Evolutionary conservation across 2,113 vertebrate species (phyloP).

Genomic region (Corvus cornix): DNA sequence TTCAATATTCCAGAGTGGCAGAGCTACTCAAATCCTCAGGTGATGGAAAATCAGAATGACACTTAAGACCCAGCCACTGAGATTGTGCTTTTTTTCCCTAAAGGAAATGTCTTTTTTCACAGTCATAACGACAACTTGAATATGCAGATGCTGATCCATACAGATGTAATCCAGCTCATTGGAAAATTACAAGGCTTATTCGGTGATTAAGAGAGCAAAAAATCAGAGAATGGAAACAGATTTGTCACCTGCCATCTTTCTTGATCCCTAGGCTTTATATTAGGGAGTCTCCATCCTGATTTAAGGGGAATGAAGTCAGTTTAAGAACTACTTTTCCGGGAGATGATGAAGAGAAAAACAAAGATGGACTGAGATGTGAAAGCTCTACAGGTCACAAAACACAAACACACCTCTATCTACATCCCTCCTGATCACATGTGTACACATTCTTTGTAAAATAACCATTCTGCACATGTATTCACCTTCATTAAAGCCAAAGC

Average conservation of each 20-base stretch:
- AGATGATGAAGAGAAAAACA: background rate
- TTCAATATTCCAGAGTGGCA: slow-evolving; percentile 20
- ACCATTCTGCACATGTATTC: background rate
- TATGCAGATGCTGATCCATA: background rate
- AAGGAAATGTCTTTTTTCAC: background rate
- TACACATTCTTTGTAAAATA: background rate
- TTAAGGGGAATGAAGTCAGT: background rate
- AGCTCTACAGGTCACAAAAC: background rate
- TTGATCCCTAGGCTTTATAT: background rate
- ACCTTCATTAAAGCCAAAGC: background rate
- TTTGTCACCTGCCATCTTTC: background rate
- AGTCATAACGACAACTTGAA: background rate
- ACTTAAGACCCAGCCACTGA: background rate
- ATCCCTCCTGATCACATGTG: too few relatives aligned
- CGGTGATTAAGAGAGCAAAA: background rate
- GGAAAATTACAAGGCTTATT: background rate
- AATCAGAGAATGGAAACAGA: background rate
- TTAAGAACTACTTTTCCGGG: background rate
- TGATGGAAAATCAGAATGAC: slow-evolving; percentile 27
- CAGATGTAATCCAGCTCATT: background rate
- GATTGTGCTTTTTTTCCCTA: background rate
- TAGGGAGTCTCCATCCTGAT: background rate
- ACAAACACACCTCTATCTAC: background rate
- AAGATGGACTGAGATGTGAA: background rate
- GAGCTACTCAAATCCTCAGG: slow-evolving; percentile 5